Evolutionary conservation across 2,113 vertebrate species (phyloP).

Genomic region (Nyctibius bracteatus): DNA sequence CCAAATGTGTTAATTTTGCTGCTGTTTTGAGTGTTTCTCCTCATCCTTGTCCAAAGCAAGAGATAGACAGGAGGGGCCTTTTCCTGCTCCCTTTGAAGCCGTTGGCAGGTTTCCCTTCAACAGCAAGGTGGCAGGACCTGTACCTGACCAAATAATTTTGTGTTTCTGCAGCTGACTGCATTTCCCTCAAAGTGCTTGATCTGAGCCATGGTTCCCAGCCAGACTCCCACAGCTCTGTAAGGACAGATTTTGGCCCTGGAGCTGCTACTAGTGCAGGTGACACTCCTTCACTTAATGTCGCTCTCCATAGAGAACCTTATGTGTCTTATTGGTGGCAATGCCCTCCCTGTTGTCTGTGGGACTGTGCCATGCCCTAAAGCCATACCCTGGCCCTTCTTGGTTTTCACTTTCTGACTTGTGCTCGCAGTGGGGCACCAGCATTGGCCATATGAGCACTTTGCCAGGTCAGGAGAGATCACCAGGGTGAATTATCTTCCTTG

Average conservation of each 20-base stretch:
- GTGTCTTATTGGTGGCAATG: neutral
- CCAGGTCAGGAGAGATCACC: neutral
- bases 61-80: neutral
- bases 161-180: neutral
- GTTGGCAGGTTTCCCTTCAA: neutral
- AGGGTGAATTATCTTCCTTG: neutral
- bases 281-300: neutral
- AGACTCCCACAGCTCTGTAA: neutral
- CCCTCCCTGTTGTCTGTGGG: neutral
- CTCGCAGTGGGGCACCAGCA: neutral
- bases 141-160: neutral
- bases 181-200: neutral
- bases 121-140: neutral
- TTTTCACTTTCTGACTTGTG: neutral
- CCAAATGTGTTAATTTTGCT: neutral
- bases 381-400: neutral
- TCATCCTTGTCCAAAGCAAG: neutral
- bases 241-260: neutral
- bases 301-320: neutral
- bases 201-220: neutral
- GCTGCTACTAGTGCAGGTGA: neutral
- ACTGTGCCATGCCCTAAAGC: neutral
- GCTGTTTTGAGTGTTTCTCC: neutral
- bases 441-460: rapidly evolving
- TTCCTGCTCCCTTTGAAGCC: neutral